Evolutionary conservation across 2,797 vertebrate genomes (phyloP).

Genomic region (Myotis pilosus): DNA sequence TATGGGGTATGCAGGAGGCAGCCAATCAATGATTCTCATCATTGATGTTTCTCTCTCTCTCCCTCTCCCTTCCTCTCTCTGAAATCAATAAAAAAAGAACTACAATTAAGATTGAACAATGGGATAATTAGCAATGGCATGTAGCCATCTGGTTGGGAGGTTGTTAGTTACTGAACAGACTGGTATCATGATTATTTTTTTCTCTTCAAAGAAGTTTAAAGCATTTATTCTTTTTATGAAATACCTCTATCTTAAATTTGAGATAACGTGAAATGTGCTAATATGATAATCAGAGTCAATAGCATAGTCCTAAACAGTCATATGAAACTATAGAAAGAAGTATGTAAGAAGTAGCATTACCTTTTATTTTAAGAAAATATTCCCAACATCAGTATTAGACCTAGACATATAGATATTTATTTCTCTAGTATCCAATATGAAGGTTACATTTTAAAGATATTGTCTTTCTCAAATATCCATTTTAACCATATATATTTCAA

Average conservation of each 20-base stretch:
- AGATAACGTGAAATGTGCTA: slow-evolving; percentile 9
- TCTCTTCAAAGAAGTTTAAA: slow-evolving; percentile 46
- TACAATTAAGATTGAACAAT: slow-evolving; percentile 52
- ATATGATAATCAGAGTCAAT: background rate
- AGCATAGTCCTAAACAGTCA: background rate
- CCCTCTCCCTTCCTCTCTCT: no score
- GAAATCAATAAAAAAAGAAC: background rate
- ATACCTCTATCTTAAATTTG: background rate
- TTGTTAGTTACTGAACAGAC: slow-evolving; percentile 12
- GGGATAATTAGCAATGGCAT: slow-evolving; percentile 51
- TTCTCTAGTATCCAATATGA: background rate
- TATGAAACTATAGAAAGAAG: background rate
- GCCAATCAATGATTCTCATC: no score
- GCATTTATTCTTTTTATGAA: background rate
- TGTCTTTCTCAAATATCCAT: background rate
- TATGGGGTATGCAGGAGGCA: no score
- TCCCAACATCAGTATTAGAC: background rate
- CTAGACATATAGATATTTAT: background rate
- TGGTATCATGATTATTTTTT: slow-evolving; percentile 8
- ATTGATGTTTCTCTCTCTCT: no score
- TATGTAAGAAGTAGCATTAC: background rate
- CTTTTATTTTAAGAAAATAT: slow-evolving; percentile 37
- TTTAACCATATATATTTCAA: background rate
- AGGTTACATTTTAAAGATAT: slow-evolving; percentile 23
- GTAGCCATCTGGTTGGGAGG: slow-evolving; percentile 17